Evolutionary conservation across 2,113 vertebrate species (phyloP).

Genomic region (Tragelaphus imberbis): DNA sequence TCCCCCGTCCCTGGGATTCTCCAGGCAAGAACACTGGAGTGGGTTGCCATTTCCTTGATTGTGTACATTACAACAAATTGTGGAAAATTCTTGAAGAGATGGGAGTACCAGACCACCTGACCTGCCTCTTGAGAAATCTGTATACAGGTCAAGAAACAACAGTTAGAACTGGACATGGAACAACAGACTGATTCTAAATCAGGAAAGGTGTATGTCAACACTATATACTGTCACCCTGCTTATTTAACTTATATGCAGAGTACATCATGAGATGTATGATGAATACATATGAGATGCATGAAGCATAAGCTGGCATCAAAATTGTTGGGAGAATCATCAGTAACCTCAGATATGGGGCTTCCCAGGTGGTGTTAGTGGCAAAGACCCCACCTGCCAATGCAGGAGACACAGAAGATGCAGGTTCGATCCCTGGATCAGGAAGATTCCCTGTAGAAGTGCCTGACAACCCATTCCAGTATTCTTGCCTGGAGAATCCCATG

Average conservation of each 20-base stretch:
- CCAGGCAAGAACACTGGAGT: too few species aligned
- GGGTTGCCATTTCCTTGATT: too few species aligned
- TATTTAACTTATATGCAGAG: not conserved
- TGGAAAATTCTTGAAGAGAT: not conserved
- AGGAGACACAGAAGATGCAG: not conserved
- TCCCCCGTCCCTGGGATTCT: too few species aligned
- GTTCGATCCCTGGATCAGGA: not conserved
- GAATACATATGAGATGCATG: not conserved
- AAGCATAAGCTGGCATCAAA: not conserved
- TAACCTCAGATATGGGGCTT: not conserved
- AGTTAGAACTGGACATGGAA: not conserved
- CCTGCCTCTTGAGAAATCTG: not conserved
- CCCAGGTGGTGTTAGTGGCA: not conserved
- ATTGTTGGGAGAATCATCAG: not conserved
- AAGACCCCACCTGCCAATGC: not conserved
- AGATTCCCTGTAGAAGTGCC: not conserved
- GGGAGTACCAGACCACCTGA: not conserved
- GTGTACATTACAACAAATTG: not conserved
- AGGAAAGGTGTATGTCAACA: not conserved
- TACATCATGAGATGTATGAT: not conserved
- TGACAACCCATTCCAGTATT: not conserved
- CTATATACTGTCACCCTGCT: not conserved
- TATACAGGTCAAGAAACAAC: not conserved
- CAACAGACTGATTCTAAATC: not conserved
- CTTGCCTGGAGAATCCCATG: not conserved